Conservation (phyloP, 2,113 vertebrate species). For the Phylloscopus trochilus region DNA sequence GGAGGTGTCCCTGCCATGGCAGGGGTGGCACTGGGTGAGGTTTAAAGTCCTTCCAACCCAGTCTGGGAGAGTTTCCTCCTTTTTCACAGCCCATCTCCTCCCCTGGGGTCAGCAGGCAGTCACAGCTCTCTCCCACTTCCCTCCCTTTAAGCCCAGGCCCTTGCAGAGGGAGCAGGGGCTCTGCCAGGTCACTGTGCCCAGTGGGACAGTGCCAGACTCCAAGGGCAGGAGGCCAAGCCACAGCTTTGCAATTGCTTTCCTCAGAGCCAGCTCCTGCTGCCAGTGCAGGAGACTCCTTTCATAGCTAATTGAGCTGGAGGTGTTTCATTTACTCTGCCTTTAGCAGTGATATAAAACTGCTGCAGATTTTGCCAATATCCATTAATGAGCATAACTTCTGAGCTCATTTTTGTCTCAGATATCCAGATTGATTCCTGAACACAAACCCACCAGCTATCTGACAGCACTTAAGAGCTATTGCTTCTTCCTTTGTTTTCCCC, state of each 20-base stretch:
- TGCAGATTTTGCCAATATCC: slow-evolving; percentile 12
- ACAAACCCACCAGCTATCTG: background rate
- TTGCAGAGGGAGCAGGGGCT: background rate
- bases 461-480: background rate
- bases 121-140: rapidly evolving
- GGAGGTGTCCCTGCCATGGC: background rate
- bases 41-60: background rate
- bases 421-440: slow-evolving; percentile 3
- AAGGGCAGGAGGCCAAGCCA: background rate
- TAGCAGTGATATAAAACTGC: background rate
- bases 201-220: background rate
- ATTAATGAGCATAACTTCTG: background rate
- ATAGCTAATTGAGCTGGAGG: background rate
- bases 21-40: background rate
- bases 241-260: background rate
- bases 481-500: background rate
- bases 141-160: no score
- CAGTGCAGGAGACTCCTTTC: background rate
- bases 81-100: background rate
- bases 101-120: rapidly evolving
- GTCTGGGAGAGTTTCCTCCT: rapidly evolving
- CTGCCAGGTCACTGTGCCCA: background rate
- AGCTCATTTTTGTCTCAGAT: slow-evolving; percentile 10
- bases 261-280: background rate
- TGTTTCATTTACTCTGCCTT: slow-evolving; percentile 3